These are phyloP conservation scores for Tenthredo livida DNA, from an alignment of 2,888 invertebrate species.

Conservation along the genomic window DNA sequence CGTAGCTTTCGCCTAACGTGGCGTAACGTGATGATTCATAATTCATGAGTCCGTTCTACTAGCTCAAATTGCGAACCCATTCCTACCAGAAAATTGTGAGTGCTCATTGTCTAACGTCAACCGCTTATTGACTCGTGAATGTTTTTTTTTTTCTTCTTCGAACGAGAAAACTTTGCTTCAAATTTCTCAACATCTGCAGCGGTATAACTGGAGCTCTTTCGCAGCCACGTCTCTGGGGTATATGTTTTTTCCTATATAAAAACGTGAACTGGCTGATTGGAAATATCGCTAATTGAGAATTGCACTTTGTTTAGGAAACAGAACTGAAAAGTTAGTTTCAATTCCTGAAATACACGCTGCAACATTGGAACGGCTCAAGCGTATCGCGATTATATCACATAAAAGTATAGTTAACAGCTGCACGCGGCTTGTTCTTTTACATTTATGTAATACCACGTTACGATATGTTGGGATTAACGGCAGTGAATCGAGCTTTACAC, in stretches of 20 bases:
- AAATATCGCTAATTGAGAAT: neutral
- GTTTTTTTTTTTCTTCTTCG: neutral
- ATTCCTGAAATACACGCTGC: neutral
- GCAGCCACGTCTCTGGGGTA: neutral
- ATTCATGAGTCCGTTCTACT: constrained; percentile 15
- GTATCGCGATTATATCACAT: neutral
- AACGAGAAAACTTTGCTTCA: neutral
- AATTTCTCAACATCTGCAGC: neutral
- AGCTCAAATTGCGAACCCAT: neutral
- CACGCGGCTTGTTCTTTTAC: neutral
- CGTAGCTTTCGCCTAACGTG: constrained; percentile 6
- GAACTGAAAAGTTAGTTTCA: neutral
- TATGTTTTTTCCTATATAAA: neutral
- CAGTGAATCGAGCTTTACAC: neutral
- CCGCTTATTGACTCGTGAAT: neutral
- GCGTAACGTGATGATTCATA: constrained; percentile 6
- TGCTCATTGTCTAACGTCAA: constrained; percentile 6
- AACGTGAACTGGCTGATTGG: neutral
- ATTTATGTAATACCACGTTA: constrained; percentile 32
- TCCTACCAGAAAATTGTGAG: neutral
- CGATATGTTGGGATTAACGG: constrained; percentile 7
- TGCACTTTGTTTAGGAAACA: neutral
- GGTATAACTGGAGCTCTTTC: neutral
- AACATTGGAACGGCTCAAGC: neutral
- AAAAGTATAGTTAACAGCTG: neutral